Conservation (phyloP, 1,140 invertebrate species). For the Pseudomyrmex dendroicus region DNA sequence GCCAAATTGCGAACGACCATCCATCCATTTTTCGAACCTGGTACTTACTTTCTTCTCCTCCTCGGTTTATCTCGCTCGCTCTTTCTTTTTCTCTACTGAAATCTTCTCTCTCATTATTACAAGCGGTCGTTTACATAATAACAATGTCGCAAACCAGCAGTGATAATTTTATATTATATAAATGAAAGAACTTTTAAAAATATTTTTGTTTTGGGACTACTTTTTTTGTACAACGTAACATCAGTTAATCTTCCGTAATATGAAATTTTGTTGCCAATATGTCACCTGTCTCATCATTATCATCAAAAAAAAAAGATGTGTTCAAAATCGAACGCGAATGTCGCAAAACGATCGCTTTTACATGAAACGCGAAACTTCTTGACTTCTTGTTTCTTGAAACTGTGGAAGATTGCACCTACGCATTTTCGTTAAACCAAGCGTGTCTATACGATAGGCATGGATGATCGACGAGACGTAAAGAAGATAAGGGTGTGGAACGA, state of each 20-base stretch:
- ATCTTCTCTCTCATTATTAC: conserved; percentile 13
- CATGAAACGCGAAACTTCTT: not conserved
- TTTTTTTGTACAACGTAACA: too few relatives aligned
- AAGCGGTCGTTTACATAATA: too few relatives aligned
- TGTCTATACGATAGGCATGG: conserved; percentile 48
- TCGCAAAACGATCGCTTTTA: not conserved
- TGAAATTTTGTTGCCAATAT: not conserved
- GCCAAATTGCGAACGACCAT: conserved; percentile 78
- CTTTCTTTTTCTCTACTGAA: conserved; percentile 45
- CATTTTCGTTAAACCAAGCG: conserved; percentile 43
- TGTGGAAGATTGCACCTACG: conserved; percentile 12
- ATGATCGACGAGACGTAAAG: conserved; percentile 67
- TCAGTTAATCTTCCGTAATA: not conserved
- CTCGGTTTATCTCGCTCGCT: conserved; percentile 2
- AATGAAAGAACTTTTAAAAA: not conserved
- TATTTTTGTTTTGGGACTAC: not conserved
- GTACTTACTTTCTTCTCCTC: conserved; percentile 66
- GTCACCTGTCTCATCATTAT: not conserved
- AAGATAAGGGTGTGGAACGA: conserved; percentile 56
- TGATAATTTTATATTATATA: not conserved
- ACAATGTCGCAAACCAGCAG: not conserved
- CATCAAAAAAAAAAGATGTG: not conserved
- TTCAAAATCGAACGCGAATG: not conserved
- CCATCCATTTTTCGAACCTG: conserved; percentile 73
- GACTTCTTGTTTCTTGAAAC: conserved; percentile 34